A percentile compares a stretch with the other conserved stretches of the same genome.
Conservation (phyloP, 2,888 invertebrate species). For the Netelia inedita region DNA sequence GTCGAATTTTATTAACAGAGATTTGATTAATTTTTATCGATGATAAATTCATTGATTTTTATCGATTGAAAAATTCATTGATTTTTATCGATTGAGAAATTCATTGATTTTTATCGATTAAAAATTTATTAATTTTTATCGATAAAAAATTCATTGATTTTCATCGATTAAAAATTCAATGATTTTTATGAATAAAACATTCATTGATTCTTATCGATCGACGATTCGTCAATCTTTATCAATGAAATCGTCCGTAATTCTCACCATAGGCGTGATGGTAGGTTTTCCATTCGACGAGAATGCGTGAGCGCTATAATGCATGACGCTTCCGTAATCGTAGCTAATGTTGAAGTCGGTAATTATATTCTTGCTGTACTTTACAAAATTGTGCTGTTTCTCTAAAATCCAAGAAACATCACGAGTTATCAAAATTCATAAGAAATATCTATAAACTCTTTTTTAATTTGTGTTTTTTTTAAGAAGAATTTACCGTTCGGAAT, state of each 20-base stretch:
- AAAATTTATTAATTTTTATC: not conserved
- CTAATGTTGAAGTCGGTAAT: conserved; percentile 89
- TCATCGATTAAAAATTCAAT: no score
- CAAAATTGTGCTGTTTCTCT: conserved; percentile 88
- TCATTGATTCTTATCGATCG: no score
- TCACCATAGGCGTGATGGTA: conserved; percentile 88
- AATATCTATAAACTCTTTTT: not conserved
- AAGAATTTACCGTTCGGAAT: conserved; percentile 86
- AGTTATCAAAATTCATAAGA: not conserved
- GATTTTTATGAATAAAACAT: no score
- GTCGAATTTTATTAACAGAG: not conserved
- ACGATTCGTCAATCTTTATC: no score
- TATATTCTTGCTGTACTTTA: conserved; percentile 88
- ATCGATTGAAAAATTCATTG: not conserved
- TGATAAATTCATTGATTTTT: not conserved
- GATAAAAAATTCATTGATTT: no score
- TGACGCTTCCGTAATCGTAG: conserved; percentile 91
- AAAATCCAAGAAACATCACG: conserved; percentile 48
- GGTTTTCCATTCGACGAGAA: conserved; percentile 89
- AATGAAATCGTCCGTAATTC: no score
- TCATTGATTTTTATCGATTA: not conserved
- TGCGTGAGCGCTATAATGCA: conserved; percentile 90
- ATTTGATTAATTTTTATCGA: not conserved
- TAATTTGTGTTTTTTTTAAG: no score
- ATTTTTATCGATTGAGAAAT: not conserved